Conservation (phyloP, 2,797 vertebrate species). For the Lacerta bilineata region DNA sequence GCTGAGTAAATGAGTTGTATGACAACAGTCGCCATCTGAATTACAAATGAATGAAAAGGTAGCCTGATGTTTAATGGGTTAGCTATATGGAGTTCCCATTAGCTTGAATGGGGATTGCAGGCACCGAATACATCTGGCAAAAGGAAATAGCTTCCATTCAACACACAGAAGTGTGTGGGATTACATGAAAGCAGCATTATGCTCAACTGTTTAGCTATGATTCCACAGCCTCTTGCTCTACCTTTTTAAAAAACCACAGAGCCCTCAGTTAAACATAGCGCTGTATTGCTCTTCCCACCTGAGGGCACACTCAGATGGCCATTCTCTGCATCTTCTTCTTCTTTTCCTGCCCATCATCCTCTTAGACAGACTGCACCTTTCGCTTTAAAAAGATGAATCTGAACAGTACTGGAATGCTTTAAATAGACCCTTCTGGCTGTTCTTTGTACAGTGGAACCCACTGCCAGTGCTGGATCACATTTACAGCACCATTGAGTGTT, state of each 20-base stretch:
- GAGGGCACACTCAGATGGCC: too few species aligned
- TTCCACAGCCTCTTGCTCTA: too few species aligned
- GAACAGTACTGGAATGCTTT: not conserved
- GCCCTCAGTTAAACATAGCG: too few species aligned
- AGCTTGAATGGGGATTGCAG: not conserved
- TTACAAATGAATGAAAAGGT: not conserved
- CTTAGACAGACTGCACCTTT: constrained; percentile 1
- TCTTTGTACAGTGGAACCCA: not conserved
- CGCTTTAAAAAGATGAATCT: not conserved
- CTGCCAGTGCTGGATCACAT: not conserved
- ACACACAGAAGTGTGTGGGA: not conserved
- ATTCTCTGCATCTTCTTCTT: too few species aligned
- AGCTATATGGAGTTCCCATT: not conserved
- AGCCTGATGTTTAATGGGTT: not conserved
- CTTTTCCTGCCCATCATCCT: constrained; percentile 6
- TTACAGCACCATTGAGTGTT: not conserved
- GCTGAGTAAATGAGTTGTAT: not conserved
- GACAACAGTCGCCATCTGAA: not conserved
- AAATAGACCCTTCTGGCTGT: not conserved
- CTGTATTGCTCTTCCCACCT: too few species aligned
- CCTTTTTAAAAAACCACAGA: too few species aligned
- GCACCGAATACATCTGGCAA: too few species aligned
- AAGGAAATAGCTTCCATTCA: not conserved
- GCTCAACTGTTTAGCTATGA: too few species aligned
- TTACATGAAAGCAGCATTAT: not conserved